Conservation (phyloP, 2,888 invertebrate genomes). For the Ormyrus labotus region DNA sequence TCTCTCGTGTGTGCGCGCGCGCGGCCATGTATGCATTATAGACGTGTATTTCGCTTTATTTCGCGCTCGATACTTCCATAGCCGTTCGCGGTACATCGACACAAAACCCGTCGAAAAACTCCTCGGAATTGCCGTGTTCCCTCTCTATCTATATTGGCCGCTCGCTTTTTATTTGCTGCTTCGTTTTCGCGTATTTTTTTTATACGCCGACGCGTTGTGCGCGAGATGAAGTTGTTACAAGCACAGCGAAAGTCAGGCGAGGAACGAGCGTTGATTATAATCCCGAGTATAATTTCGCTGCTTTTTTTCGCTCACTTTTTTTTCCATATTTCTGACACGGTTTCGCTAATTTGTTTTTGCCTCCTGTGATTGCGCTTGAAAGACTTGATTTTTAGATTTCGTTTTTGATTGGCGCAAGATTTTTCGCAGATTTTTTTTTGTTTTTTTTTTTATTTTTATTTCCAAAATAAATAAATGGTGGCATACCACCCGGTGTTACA, state of each 20-base stretch:
- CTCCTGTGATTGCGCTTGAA: conserved; percentile 31
- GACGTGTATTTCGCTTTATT: conserved; percentile 51
- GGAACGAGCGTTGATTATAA: conserved; percentile 24
- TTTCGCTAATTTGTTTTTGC: conserved; percentile 31
- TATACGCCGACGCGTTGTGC: conserved; percentile 20
- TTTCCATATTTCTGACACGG: conserved; percentile 36
- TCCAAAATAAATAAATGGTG: too few species aligned
- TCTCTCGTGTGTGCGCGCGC: background rate
- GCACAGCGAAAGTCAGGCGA: background rate
- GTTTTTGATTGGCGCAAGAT: too few species aligned
- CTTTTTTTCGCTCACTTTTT: background rate
- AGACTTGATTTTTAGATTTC: conserved; percentile 52
- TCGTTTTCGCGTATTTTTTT: conserved; percentile 11
- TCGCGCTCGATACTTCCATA: conserved; percentile 12
- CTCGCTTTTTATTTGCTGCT: conserved; percentile 2
- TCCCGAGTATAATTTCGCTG: conserved; percentile 18
- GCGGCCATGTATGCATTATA: conserved; percentile 22
- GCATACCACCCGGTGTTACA: too few species aligned
- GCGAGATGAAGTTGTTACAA: conserved; percentile 44
- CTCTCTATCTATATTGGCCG: background rate
- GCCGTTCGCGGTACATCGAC: conserved; percentile 1
- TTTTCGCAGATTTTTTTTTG: conserved; percentile 53
- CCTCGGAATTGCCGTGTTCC: conserved; percentile 17
- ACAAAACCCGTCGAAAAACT: conserved; percentile 45
- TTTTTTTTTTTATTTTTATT: conserved; percentile 9